Evolutionary conservation across 2,888 invertebrate species (phyloP), one percentile per base, ranked within the genome.

Genomic region (Nematopogon swammerdamellus): DNA sequence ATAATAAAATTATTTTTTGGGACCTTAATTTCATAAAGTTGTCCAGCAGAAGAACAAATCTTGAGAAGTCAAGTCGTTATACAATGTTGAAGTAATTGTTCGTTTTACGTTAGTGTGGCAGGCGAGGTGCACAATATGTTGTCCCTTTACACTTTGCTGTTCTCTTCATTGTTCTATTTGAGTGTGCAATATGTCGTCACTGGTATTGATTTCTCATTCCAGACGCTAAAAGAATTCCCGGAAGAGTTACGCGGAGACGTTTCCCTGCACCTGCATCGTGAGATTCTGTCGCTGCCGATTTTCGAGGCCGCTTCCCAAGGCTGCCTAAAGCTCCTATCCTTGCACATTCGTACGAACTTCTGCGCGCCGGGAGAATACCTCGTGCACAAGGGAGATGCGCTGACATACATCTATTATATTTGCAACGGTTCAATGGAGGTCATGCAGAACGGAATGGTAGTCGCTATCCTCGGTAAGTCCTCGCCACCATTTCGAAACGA

Each of bases 371-470:
- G 96, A 51, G 97, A 97, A 68, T 96, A 90, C 67, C 84, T 97
- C 46, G 90, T 96, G 44, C 96, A 96, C 74, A 92, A 91, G 76
- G 96, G 96, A 43, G 97, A 97, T 63, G 95, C 95, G 5, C 84
- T 97, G 20, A 90, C 91, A 53, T 94, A 94, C 66, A 92, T 97
- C 61, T 96, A 95, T 74, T 95, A 96, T 71, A 87, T 97, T 56
- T 96, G 95, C 79, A 96, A 96, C 65, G 97, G 97, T 5, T 95
- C 95, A 20, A 95, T 97, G 95, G 97, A 97, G 75, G 95, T 97
- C 45, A 91, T 97, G 62, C 95, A 96, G 69, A 91, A 95, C 62
- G 91, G 90, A 55, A 96, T 96, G 94, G 97, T 97, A 49, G 96
- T 97, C 18, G 97, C 97, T 51, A 97, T 97, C 61, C 81, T 97